Base-by-base conservation (phyloP, 2,113 vertebrate species). In the Hippocampus barbouri region DNA sequence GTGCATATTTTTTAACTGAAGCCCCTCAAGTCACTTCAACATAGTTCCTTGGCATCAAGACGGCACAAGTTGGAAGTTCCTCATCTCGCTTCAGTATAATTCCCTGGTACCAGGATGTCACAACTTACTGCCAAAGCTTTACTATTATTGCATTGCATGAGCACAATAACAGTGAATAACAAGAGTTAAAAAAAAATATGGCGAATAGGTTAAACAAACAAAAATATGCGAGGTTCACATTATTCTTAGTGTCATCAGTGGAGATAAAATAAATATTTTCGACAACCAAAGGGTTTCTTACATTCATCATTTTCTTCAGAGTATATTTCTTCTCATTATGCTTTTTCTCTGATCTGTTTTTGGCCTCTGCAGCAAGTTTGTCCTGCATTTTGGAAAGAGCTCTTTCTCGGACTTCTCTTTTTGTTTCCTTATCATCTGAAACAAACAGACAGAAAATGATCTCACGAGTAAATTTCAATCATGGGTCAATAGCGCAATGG, bases 271-370 rank as follows among this genome's bases (percentile, higher is more conserved):
- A 5, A 40, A 6, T 21, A 30, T 14, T 12, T 34, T 12, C 2
- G 5, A 45, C 8, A 64, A 14, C 23, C 54, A 25, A 10, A 14
- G 8, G 38, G n/a, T 62, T 61, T 30, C 21, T 75, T 82, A 84
- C 97, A 94, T 94, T 92, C 93, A 98, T 96, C 89, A 94, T 93
- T 61, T 91, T 92, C 76, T 93, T 88, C 79, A 99, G 84, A 4
- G 96, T 79, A 25, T 93, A 96, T 67, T 93, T 97, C 61, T 88
- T 93, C 61, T 96, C 93, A 61, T 93, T 89, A 53, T 91, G 88
- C 72, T 85, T 92, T 82, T 86, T 88, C 67, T 75, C 56, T 11
- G 90, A 89, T 85, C 90, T 96, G 68, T 90, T 88, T 82, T 90
- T 87, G 0, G 62, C 72, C 49, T 93, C 85, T 23, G 91, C 85